A percentile compares a stretch with the other conserved stretches of the same genome.
Conservation (phyloP, 2,113 vertebrate genomes). For the Cavia porcellus region DNA sequence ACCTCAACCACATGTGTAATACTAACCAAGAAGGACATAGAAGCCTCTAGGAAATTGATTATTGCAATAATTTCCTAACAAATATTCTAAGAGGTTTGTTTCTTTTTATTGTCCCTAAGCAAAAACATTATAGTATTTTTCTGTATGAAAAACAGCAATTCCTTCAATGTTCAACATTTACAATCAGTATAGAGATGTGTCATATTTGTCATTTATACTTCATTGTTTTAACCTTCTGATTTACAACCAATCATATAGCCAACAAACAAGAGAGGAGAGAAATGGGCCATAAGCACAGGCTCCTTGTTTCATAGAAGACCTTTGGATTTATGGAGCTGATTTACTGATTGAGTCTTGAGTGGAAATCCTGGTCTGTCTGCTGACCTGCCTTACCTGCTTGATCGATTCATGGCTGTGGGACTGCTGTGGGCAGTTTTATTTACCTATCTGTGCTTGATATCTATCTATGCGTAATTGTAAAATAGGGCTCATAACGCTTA, state of each 20-base stretch:
- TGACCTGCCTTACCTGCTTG: not conserved
- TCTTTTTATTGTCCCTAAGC: not conserved
- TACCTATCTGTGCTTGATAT: not conserved
- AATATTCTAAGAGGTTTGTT: not conserved
- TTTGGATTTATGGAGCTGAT: not conserved
- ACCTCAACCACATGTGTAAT: not conserved
- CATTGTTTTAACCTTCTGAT: not conserved
- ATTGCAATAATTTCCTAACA: not conserved
- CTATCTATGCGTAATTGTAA: not conserved
- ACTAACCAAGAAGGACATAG: not conserved
- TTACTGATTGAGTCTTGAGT: not conserved
- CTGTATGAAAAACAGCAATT: slow-evolving; percentile 7
- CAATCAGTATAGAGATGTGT: not conserved
- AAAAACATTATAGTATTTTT: slow-evolving; percentile 22
- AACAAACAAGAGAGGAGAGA: not conserved
- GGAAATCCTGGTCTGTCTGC: not conserved
- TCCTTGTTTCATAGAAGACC: not conserved
- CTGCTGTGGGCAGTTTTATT: not conserved
- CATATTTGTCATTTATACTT: not conserved
- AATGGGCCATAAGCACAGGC: not conserved
- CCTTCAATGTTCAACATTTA: not conserved
- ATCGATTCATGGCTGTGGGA: not conserved
- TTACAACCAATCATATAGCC: not conserved
- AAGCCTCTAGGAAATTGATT: not conserved
- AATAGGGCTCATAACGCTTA: not conserved